Evolutionary conservation across 2,888 invertebrate genomes (phyloP).

Genomic region (Pammene fasciana): DNA sequence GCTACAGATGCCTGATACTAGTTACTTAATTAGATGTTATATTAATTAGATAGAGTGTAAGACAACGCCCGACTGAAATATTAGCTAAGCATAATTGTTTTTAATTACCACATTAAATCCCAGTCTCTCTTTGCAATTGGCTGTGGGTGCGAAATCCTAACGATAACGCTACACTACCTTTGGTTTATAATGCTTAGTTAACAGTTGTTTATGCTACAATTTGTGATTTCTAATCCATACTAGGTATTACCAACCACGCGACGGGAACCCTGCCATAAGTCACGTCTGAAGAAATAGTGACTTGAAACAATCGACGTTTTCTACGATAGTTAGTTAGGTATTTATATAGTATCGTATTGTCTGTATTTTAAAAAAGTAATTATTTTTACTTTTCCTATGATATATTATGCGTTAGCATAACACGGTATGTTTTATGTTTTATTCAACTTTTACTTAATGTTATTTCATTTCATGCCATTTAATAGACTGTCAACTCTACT

Average conservation of each 20-base stretch:
- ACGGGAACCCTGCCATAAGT: conserved; percentile 43
- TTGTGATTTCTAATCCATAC: conserved; percentile 47
- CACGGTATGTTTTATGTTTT: too few relatives aligned
- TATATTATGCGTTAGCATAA: too few relatives aligned
- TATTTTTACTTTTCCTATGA: too few relatives aligned
- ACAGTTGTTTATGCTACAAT: conserved; percentile 45
- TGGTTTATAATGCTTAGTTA: conserved; percentile 41
- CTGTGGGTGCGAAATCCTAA: conserved; percentile 22
- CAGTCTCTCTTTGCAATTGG: conserved; percentile 19
- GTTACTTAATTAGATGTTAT: too few relatives aligned
- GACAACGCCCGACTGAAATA: neutral
- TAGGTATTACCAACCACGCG: conserved; percentile 43
- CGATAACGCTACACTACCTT: conserved; percentile 20
- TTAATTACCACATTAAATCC: neutral
- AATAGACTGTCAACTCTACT: too few relatives aligned
- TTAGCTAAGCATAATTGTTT: conserved; percentile 8
- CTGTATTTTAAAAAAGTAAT: too few relatives aligned
- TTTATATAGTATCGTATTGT: too few relatives aligned
- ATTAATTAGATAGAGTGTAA: neutral
- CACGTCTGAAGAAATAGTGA: conserved; percentile 40
- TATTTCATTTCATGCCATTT: too few relatives aligned
- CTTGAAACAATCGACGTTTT: conserved; percentile 30
- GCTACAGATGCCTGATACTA: too few relatives aligned
- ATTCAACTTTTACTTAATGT: too few relatives aligned
- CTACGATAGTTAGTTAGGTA: conserved; percentile 6